Percentiles rank a stretch among this genome's conserved stretches.
Evolutionary conservation across 1,140 invertebrate genomes (phyloP).

Genomic region (Penaeus indicus): DNA sequence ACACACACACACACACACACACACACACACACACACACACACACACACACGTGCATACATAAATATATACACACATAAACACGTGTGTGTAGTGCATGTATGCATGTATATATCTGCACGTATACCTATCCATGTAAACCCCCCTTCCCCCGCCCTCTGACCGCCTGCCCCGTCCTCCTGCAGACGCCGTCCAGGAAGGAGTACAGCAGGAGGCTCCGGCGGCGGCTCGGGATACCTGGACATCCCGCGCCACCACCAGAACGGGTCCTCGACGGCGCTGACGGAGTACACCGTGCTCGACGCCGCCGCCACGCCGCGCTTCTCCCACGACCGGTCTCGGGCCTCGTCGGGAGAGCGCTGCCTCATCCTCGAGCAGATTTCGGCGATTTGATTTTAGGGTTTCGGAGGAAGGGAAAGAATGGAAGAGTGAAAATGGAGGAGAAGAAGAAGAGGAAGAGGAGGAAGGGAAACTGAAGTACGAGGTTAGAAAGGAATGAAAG

Average conservation of each 20-base stretch:
- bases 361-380: constrained; percentile 65
- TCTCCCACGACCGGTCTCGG: constrained; percentile 56
- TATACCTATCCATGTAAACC: no score
- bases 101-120: no score
- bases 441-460: no score
- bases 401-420: no score
- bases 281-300: constrained; percentile 66
- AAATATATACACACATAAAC: no score
- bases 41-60: no score
- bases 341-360: constrained; percentile 63
- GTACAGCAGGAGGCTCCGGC: constrained; percentile 21
- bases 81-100: no score
- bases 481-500: no score
- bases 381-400: constrained; percentile 37
- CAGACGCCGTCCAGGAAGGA: constrained; percentile 31
- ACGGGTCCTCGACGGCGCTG: constrained; percentile 57
- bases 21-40: no score
- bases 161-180: background rate
- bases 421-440: no score
- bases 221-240: constrained; percentile 26
- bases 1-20: no score
- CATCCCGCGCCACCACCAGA: constrained; percentile 53
- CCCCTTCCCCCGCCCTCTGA: background rate
- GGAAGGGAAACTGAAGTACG: no score
- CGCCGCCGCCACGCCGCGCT: constrained; percentile 50